Conservation (phyloP, 2,797 vertebrate species). For the Nannoperca australis region DNA sequence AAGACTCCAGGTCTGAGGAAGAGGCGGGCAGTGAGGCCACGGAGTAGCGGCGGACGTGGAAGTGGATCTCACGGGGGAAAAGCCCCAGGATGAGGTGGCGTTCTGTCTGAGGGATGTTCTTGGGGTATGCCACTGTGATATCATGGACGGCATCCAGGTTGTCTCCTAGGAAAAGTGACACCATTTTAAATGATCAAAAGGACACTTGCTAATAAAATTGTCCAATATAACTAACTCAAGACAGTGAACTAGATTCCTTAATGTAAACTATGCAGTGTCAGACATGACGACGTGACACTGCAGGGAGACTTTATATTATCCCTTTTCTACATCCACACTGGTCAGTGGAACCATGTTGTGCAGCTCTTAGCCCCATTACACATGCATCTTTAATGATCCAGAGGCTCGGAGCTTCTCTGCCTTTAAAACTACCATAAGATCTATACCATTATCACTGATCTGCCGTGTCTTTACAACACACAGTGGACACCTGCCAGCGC, state of each 20-base stretch:
- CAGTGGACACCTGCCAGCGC: constrained; percentile 55
- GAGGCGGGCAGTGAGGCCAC: constrained; percentile 86
- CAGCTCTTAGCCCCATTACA: constrained; percentile 32
- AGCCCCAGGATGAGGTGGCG: constrained; percentile 91
- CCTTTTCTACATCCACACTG: constrained; percentile 22
- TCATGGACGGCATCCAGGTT: constrained; percentile 97
- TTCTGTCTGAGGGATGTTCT: constrained; percentile 97
- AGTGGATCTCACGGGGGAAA: constrained; percentile 97
- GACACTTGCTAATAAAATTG: background rate
- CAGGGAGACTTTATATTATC: constrained; percentile 21
- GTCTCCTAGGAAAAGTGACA: constrained; percentile 82
- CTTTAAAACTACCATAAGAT: constrained; percentile 19
- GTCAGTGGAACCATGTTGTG: constrained; percentile 20
- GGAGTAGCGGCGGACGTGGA: constrained; percentile 91
- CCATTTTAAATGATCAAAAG: background rate
- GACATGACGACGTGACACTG: constrained; percentile 13
- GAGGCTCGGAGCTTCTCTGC: constrained; percentile 31
- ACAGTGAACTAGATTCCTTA: background rate
- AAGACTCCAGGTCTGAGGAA: constrained; percentile 88
- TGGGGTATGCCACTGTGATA: constrained; percentile 96
- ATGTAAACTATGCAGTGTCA: constrained; percentile 2
- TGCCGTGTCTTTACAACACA: constrained; percentile 32
- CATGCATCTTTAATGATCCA: constrained; percentile 44
- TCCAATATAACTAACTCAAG: background rate
- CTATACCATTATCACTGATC: constrained; percentile 22